Conservation (phyloP, 2,888 invertebrate genomes). For the Sipha maydis region DNA sequence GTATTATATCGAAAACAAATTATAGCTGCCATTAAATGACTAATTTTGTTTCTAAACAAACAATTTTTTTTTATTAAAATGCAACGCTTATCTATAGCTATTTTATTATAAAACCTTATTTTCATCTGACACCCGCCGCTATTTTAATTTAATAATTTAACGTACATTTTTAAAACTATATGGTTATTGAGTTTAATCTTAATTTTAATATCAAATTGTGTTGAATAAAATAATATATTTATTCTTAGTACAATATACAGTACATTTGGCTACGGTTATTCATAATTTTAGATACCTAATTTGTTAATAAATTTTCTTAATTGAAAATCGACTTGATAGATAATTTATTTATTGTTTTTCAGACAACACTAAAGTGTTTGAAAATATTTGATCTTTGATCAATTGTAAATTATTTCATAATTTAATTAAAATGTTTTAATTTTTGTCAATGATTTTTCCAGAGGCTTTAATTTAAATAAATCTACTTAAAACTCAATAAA, state of each 20-base stretch:
- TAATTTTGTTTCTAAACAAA: background rate
- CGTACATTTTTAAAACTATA: no score
- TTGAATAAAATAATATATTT: background rate
- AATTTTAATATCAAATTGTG: no score
- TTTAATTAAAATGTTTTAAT: no score
- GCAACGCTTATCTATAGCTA: background rate
- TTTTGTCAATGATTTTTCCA: background rate
- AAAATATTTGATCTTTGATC: no score
- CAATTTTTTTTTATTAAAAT: background rate
- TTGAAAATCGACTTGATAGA: background rate
- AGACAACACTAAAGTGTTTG: background rate
- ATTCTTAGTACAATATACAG: background rate
- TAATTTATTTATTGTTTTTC: background rate
- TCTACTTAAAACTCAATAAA: background rate
- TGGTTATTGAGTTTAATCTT: no score
- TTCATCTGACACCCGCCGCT: background rate
- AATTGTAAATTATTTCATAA: no score
- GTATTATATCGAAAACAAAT: constrained; percentile 1
- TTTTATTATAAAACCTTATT: background rate
- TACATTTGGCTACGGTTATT: background rate
- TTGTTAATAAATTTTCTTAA: no score
- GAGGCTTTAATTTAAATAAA: background rate
- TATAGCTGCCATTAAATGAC: background rate
- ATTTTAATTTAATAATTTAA: no score
- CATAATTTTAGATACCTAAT: no score